A percentile compares a stretch with the other conserved stretches of the same genome.
These are phyloP conservation scores for Neosilurus mollespiculum DNA, from an alignment of 2,797 vertebrate species.

Conservation along the genomic window DNA sequence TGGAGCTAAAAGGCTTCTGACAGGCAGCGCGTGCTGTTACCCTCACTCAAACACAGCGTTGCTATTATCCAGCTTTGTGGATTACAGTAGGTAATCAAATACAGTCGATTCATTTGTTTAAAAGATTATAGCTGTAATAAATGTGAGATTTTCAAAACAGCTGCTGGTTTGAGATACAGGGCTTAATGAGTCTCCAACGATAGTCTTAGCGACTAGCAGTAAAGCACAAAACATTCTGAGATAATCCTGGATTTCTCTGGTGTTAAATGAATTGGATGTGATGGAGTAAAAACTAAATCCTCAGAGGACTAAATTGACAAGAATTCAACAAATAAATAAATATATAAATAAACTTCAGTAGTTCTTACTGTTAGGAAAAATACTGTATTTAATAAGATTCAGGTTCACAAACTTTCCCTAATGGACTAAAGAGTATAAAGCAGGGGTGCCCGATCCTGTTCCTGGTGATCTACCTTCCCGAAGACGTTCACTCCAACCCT, in stretches of 20 bases:
- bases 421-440: neutral
- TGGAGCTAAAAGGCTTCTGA: neutral
- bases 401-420: neutral
- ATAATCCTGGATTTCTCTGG: neutral
- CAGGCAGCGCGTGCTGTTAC: neutral
- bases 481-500: too few relatives aligned
- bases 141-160: constrained; percentile 18
- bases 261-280: neutral
- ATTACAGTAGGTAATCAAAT: constrained; percentile 1
- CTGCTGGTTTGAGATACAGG: constrained; percentile 6
- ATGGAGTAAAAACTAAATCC: neutral
- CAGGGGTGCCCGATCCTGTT: too few relatives aligned
- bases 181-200: neutral
- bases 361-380: neutral
- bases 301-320: neutral
- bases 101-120: constrained; percentile 7
- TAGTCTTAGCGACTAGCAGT: neutral
- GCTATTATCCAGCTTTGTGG: neutral
- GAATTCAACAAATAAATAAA: neutral
- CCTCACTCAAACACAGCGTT: neutral
- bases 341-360: neutral
- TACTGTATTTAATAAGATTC: neutral
- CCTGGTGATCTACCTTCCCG: too few relatives aligned
- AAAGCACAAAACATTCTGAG: neutral
- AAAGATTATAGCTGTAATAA: constrained; percentile 14